Evolutionary conservation across 2,113 vertebrate genomes (phyloP).

Genomic region (Tonatia bakeri): DNA sequence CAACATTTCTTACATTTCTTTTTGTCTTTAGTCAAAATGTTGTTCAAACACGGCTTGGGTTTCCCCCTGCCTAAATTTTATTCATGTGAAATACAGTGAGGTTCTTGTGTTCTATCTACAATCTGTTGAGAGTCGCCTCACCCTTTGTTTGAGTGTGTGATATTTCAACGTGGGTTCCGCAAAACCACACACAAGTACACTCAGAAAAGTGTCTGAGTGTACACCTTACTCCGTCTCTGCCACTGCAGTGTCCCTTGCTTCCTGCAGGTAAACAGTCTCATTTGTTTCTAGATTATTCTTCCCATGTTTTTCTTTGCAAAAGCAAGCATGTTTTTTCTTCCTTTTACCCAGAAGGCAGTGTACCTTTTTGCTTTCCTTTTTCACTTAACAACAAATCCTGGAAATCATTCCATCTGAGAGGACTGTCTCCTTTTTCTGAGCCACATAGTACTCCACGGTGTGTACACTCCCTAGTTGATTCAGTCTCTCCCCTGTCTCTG

Average conservation of each 20-base stretch:
- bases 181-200: neutral
- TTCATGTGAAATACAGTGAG: neutral
- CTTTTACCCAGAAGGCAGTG: neutral
- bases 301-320: neutral
- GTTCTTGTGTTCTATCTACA: neutral
- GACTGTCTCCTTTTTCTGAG: neutral
- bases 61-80: neutral
- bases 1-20: neutral
- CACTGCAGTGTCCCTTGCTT: rapidly evolving
- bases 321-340: neutral
- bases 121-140: neutral
- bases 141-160: neutral
- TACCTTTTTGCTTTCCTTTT: neutral
- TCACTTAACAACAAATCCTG: neutral
- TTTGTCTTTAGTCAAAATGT: neutral
- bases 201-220: neutral
- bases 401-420: neutral
- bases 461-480: too few relatives aligned
- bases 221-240: rapidly evolving
- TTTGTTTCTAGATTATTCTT: neutral
- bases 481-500: rapidly evolving
- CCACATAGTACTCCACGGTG: rapidly evolving
- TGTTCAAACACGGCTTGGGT: neutral
- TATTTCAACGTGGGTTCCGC: neutral
- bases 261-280: too few relatives aligned